Evolutionary conservation across 2,888 invertebrate species (phyloP).

Genomic region (Protonemura montana): DNA sequence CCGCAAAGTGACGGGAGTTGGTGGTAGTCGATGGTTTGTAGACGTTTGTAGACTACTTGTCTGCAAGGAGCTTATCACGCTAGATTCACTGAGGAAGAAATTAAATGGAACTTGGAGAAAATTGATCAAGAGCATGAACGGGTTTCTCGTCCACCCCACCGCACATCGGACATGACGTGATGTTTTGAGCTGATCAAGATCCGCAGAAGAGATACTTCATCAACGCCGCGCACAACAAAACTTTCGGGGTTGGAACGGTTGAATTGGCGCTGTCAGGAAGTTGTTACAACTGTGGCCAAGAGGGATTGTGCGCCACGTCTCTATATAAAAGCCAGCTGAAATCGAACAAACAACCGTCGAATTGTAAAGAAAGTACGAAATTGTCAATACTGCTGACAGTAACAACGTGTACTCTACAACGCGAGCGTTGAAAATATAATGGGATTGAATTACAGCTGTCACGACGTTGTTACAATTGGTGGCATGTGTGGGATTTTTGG

Average conservation of each 20-base stretch:
- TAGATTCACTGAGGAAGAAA: neutral
- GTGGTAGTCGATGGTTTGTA: neutral
- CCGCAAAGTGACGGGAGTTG: neutral
- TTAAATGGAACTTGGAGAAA: neutral
- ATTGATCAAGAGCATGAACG: neutral
- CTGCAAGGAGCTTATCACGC: slow-evolving; percentile 5
- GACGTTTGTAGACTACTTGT: neutral
- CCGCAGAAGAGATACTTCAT: slow-evolving; percentile 2
- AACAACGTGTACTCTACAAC: neutral
- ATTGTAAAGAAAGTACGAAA: neutral
- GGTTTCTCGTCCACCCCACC: neutral
- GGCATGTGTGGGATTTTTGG: neutral
- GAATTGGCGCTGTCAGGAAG: neutral
- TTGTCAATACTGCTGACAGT: slow-evolving; percentile 13
- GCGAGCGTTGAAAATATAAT: neutral
- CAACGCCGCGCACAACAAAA: neutral
- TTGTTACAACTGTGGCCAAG: neutral
- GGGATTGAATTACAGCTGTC: neutral
- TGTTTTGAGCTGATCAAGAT: neutral
- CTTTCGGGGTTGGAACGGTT: neutral
- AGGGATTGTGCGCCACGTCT: neutral
- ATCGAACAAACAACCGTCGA: neutral
- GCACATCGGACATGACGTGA: neutral
- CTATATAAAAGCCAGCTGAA: neutral
- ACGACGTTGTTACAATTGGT: neutral